Evolutionary conservation across 2,888 invertebrate genomes (phyloP), one percentile per base, ranked within the genome.

Genomic region (Leucophenga montana): DNA sequence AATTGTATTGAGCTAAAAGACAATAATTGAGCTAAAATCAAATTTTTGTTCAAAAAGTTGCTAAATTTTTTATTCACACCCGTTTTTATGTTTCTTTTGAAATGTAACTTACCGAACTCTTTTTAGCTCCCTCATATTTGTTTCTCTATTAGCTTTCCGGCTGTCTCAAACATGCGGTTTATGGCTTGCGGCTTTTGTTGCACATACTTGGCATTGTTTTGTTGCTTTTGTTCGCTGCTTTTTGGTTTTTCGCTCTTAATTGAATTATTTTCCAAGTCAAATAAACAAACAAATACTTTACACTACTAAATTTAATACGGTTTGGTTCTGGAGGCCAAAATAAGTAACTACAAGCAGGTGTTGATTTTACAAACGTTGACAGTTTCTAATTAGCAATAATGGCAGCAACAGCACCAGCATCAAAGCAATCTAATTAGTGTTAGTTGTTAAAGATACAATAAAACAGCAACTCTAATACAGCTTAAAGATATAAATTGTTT

Each of bases 401-500:
- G 39, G 39, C 39, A 39, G 11, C 39, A 39, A 44, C 53, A 48
- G 68, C 59, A 71, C 39, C 62, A 65, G 78, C 74, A 27, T 27
- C 73, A 66, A 73, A 75, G 74, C 75, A 75, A 75, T 82, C 82
- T 80, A 83, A 83, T 80, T 80, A 83, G 84, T 69, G 75, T 64
- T 67, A 66, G 57, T 70, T 73, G 70, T 70, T 73, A 68, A 82
- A 82, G 74, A 75, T 72, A 72, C 72, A 76, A 77, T 71, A 73
- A 39, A 39, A 8, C 39, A 3, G 39, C 39, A 39, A 39, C 78
- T 82, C 80, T 82, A 79, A 83, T 75, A 78, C 82, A 61, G 73
- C 78, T 78, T 80, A 75, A 62, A 39, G 39, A 39, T 39, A 39
- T 27, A 27, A 3, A 27, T 27, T 27, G n/a, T n/a, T n/a, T n/a